Base-by-base conservation (phyloP, 2,888 invertebrate genomes). In the Xestia rhomboidea region DNA sequence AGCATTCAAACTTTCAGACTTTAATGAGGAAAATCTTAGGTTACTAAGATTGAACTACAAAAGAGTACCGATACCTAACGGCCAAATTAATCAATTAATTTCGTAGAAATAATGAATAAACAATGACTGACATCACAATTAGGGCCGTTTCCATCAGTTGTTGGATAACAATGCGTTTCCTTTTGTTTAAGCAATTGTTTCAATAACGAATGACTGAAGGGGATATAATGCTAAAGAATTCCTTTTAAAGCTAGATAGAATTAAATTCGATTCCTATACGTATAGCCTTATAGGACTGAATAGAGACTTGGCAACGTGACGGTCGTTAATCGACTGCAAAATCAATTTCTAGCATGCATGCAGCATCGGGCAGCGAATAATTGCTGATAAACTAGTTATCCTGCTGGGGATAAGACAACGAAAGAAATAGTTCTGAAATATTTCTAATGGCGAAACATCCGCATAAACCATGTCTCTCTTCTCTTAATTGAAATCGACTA, bases 61-160 rank as follows among this genome's bases (percentile, higher is more conserved):
- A 49, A 44, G 64, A 64, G 3, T 34, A 62, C 24, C 38, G 27
- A 60, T 30, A 60, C 21, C 73, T 30, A 69, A 18, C 72, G 67
- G 66, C 30, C n/a, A 60, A 72, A 82, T 82, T 69, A 88, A 77
- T 87, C 76, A 79, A 76, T 76, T 82, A 68, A 75, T 77, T 82
- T 88, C 67, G 68, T 84, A 38, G 70, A 83, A 85, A 79, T 62
- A 70, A 76, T 82, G 73, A 83, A 79, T 83, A 84, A 86, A 73
- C 78, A 77, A 83, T 78, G n/a, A 77, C n/a, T 81, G 77, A 79
- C 83, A 79, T 85, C 85, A 82, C 54, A 68, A 69, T 51, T 77
- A 75, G n/a, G 62, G 38, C 62, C 44, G 46, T 69, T 87, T 79
- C 70, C 68, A 79, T 73, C 46, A 77, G 51, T 49, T 64, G 62